Evolutionary conservation across 1,140 invertebrate species (phyloP), one percentile per base, ranked within the genome.

Genomic region (Diploscapter pachys): DNA sequence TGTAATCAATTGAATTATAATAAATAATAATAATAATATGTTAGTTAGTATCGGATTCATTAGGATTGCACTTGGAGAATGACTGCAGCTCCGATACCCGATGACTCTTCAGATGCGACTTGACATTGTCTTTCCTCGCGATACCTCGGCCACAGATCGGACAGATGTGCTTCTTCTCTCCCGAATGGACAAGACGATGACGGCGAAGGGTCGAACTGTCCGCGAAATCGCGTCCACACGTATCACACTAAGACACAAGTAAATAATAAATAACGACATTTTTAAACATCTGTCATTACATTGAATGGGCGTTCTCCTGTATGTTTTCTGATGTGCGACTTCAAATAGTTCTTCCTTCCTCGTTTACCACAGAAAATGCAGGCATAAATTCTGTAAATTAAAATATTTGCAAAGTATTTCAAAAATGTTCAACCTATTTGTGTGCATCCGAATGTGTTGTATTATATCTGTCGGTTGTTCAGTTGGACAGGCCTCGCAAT

Each of bases 311-410:
- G 98, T 88, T 98, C 95, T 50, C 95, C 87, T 68, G 83, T 83
- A 63, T 99, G 96, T 82, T 98, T 98, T 68, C 96, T 91, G 76
- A 96, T 91, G 85, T 99, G 96, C 86, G 98, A 93, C 90, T 59
- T 73, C 11, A 79, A 31, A 85, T 98, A 96, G 88, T 99, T 95
- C 87, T 88, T 96, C 5, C 76, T 56, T 56, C 76, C 76, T 56
- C 72, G 50, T 70, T 78, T 78, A 6, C 76, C 76, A 48, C 76
- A 78, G 9, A 78, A 75, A n/a, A 74, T 55, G 54, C 76, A 78
- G 49, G 72, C 76, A 50, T 76, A 78, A 59, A 78, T 64, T 61
- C 76, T 73, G 9, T 64, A 72, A 72, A n/a, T 54, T n/a, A 64
- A 51, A 3, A 63, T 72, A 8, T 65, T 2, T 61, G 52, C 49